A percentile compares a stretch with the other conserved stretches of the same genome.
Evolutionary conservation across 2,797 vertebrate species (phyloP).

Genomic region (Dendrocincla fuliginosa): DNA sequence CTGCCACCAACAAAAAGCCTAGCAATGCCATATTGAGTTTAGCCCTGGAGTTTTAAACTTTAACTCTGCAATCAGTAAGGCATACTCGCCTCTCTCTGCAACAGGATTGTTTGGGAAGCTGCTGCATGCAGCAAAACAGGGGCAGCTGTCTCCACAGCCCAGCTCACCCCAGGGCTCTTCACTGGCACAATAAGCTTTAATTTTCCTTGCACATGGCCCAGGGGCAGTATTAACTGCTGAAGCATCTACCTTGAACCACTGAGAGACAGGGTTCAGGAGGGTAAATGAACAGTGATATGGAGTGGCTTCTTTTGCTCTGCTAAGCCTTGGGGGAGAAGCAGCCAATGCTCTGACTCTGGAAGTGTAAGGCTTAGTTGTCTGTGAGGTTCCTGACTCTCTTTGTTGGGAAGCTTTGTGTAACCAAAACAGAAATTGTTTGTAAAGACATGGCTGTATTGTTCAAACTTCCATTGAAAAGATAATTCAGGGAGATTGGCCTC

Average conservation of each 20-base stretch:
- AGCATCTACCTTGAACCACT: conserved; percentile 16
- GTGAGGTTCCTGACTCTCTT: neutral
- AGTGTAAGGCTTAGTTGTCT: neutral
- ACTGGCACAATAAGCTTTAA: conserved; percentile 39
- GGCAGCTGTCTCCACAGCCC: conserved; percentile 28
- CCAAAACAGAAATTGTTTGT: neutral
- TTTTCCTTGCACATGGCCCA: neutral
- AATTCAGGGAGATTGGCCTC: neutral
- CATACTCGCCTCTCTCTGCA: neutral
- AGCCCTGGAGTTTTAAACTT: conserved; percentile 11
- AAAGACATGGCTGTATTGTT: neutral
- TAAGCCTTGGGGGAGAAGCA: neutral
- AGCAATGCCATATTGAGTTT: conserved; percentile 45
- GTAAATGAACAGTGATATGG: neutral
- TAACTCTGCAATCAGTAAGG: conserved; percentile 11
- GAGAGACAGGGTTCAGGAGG: conserved; percentile 39
- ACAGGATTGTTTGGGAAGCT: neutral
- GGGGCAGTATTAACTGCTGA: conserved; percentile 26
- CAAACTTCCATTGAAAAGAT: neutral
- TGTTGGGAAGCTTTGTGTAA: neutral
- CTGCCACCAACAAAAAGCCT: conserved; percentile 37
- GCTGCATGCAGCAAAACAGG: conserved; percentile 8
- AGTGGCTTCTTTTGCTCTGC: neutral
- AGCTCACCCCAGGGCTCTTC: conserved; percentile 40
- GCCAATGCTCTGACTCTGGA: neutral